Evolutionary conservation across 1,140 invertebrate species (phyloP), one percentile per base, ranked within the genome.

Genomic region (Macrotrachela quadricornifera): DNA sequence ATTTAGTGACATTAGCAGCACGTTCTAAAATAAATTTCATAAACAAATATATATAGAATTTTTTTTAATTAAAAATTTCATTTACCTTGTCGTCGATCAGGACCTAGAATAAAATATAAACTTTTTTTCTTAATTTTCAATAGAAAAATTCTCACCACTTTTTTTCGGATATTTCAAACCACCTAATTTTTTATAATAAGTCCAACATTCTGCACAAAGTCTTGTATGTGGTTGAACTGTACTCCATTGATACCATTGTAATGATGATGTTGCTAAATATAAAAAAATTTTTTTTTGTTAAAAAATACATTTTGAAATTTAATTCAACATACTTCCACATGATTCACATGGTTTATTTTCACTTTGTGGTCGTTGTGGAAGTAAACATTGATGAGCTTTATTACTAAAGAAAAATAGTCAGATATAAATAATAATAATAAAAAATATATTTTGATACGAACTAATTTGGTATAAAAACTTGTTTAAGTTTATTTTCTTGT

Each of bases 141-240:
- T 30, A 4, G 2, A 30, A 4, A 1, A 49, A n/a, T 62, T 51
- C 63, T 63, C 63, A 71, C 66, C 65, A 53, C 11, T 49, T n/a
- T 21, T 41, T 59, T 65, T 73, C 43, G 68, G 64, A 62, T 70
- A 71, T 59, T 91, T 92, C 15, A 96, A 76, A 58, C 90, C 91
- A 51, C 90, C 91, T 70, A 91, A 92, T 66, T 94, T 92, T 69
- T 95, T 95, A 87, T 90, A 99, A 68, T 94, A 92, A 38, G 77
- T 78, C 90, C 90, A 96, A 71, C 92, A 97, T 4, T 76, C 72
- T 56, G 81, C 79, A 72, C 92, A 97, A 12, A 97, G 71, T 57
- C 87, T 39, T 47, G 39, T 4, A 30, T 42, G 16, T 43, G 41
- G 72, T 83, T 76, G 61, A 85, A 79, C 16, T 46, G 44, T 47